Percentiles rank a stretch among this genome's conserved stretches.
Conservation (phyloP, 1,140 invertebrate species). For the Megalopta genalis region DNA sequence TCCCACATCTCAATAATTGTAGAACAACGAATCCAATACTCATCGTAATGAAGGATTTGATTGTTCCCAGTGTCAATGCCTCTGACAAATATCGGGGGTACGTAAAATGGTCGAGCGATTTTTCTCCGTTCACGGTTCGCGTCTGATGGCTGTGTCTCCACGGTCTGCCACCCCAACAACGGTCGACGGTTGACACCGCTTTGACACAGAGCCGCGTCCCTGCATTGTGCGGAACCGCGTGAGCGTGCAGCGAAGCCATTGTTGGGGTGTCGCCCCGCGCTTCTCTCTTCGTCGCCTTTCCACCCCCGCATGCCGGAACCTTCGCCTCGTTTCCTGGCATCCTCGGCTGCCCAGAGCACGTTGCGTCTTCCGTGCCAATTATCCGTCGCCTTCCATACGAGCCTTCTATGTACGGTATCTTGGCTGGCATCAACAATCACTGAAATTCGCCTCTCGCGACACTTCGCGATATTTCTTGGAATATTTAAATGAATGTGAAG, state of each 20-base stretch:
- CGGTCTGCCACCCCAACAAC: constrained; percentile 43
- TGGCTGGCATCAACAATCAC: no score
- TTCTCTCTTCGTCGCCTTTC: constrained; percentile 19
- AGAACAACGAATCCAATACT: no score
- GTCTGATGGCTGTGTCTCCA: constrained; percentile 29
- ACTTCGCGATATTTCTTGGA: no score
- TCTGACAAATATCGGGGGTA: not conserved
- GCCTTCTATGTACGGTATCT: no score
- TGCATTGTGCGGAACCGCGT: constrained; percentile 45
- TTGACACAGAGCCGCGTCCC: constrained; percentile 34
- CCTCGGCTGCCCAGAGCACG: not conserved
- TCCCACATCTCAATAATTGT: no score
- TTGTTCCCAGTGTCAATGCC: no score
- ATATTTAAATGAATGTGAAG: no score
- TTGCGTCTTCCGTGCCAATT: not conserved
- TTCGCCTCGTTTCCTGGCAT: not conserved
- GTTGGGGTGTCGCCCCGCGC: constrained; percentile 15
- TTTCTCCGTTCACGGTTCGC: constrained; percentile 23
- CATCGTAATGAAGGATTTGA: no score
- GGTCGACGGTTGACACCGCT: constrained; percentile 52
- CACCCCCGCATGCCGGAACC: not conserved
- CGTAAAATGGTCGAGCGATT: constrained; percentile 19
- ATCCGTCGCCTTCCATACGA: not conserved
- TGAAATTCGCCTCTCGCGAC: no score
- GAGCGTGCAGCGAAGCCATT: constrained; percentile 44